phyloP scores from a whole-genome alignment of 2,888 invertebrate genomes.

The Eupithecia pulchellata region DNA sequence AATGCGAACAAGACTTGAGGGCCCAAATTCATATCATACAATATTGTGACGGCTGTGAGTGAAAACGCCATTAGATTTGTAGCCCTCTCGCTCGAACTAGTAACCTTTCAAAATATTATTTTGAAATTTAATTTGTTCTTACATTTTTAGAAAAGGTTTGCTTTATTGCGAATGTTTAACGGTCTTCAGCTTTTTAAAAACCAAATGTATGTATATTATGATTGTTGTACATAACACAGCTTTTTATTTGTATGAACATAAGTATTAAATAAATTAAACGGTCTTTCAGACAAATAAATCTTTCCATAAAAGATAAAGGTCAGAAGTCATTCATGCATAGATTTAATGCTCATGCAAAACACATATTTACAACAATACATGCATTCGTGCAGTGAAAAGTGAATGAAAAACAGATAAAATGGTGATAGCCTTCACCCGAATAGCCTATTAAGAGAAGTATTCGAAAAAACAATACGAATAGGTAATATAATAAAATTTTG shows the following conservation, averaged over 20 bases:
- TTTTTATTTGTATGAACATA: too few relatives aligned
- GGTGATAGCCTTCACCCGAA: constrained; percentile 27
- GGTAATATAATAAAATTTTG: neutral
- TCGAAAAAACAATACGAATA: neutral
- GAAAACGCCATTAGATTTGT: neutral
- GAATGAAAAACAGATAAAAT: constrained; percentile 12
- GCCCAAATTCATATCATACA: neutral
- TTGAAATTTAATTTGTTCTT: too few relatives aligned
- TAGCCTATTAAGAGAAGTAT: constrained; percentile 9
- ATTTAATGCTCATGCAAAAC: constrained; percentile 7
- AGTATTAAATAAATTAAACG: neutral
- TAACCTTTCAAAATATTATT: neutral
- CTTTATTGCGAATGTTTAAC: neutral
- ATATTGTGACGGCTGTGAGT: neutral
- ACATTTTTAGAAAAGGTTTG: neutral
- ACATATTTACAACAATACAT: constrained; percentile 1
- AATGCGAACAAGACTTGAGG: neutral
- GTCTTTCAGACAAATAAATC: neutral
- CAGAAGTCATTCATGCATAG: constrained; percentile 15
- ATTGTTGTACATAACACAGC: neutral
- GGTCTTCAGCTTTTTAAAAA: neutral
- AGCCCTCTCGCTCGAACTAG: neutral
- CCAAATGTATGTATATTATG: neutral
- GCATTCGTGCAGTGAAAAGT: constrained; percentile 21
- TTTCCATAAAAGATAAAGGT: neutral